Conservation (phyloP, 2,888 invertebrate genomes). For the Torymus texanus region DNA sequence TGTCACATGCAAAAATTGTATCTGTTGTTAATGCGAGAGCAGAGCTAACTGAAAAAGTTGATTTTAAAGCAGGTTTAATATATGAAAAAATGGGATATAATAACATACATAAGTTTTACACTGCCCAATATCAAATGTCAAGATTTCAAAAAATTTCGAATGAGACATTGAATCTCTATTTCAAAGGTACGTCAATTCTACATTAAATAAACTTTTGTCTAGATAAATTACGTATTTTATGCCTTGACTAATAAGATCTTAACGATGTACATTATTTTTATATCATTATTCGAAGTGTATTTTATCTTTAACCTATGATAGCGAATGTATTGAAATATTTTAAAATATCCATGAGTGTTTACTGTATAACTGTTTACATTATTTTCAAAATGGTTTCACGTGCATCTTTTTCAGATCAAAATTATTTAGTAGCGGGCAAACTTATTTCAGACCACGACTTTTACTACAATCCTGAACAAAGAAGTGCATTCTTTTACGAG, state of each 20-base stretch:
- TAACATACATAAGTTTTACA: not conserved
- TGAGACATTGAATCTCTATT: not conserved
- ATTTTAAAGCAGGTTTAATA: not conserved
- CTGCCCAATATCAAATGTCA: not conserved
- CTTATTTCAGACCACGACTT: slow-evolving; percentile 28
- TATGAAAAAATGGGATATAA: not conserved
- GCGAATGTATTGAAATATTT: no score
- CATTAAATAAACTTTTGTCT: not conserved
- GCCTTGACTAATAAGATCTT: no score
- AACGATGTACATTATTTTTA: no score
- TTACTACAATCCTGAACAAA: slow-evolving; percentile 27
- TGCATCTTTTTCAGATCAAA: slow-evolving; percentile 3
- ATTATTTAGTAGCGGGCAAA: slow-evolving; percentile 36
- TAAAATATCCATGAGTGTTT: not conserved
- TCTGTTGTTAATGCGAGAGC: not conserved
- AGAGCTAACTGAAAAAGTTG: not conserved
- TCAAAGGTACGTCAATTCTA: not conserved
- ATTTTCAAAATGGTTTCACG: not conserved
- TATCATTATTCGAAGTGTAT: no score
- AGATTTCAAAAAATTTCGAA: not conserved
- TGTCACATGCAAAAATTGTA: not conserved
- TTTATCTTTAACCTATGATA: no score
- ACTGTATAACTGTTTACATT: not conserved
- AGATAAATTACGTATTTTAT: no score
- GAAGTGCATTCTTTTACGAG: slow-evolving; percentile 16